These are phyloP conservation scores for Chaetodon trifasciatus DNA, from an alignment of 2,797 vertebrate species.

Conservation along the genomic window DNA sequence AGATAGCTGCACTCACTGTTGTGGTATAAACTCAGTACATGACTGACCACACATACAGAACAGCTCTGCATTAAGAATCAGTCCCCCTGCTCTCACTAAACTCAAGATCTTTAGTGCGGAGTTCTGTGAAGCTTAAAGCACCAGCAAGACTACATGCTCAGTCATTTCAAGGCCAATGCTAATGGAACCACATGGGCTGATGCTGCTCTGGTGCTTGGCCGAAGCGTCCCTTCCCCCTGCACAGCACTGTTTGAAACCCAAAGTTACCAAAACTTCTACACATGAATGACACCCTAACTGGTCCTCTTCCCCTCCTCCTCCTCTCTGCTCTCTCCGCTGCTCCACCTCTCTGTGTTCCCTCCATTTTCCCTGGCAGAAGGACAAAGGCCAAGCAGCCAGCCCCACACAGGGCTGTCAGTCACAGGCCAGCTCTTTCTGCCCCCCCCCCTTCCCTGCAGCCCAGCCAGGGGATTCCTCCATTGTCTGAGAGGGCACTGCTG, in stretches of 20 bases:
- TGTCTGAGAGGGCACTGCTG: constrained; percentile 66
- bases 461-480: constrained; percentile 75
- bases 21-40: constrained; percentile 44
- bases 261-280: constrained; percentile 61
- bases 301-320: constrained; percentile 51
- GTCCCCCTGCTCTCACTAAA: neutral
- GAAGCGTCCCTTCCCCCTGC: neutral
- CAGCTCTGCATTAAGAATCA: neutral
- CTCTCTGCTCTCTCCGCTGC: constrained; percentile 29
- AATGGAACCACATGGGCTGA: constrained; percentile 15
- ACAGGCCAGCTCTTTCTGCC: constrained; percentile 48
- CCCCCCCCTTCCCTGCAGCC: constrained; percentile 40
- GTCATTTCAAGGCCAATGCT: constrained; percentile 32
- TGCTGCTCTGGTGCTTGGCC: constrained; percentile 18
- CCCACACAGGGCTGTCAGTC: constrained; percentile 81
- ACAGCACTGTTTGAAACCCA: constrained; percentile 35
- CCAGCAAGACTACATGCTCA: neutral
- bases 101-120: neutral
- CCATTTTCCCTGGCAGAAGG: constrained; percentile 76
- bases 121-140: constrained; percentile 26
- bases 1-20: constrained; percentile 56
- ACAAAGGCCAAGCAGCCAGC: constrained; percentile 79
- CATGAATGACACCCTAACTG: constrained; percentile 68
- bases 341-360: constrained; percentile 73
- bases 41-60: constrained; percentile 23